Base-by-base conservation (phyloP, 2,797 vertebrate genomes). In the Microctenopoma steveboyesi region DNA sequence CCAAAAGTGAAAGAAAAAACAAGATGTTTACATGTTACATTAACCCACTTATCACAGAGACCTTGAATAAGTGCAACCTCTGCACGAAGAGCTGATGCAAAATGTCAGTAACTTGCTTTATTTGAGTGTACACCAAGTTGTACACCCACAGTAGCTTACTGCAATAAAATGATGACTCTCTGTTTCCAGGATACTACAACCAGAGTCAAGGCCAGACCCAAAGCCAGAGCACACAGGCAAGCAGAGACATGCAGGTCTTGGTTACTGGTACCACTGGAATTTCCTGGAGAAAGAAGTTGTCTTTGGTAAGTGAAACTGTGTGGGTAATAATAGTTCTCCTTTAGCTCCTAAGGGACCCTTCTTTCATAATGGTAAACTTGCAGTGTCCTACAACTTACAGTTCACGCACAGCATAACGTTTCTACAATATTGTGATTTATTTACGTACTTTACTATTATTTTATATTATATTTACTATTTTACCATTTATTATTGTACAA, bases 241-340 rank as follows among this genome's bases (percentile, higher is more conserved):
- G 81, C 65, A 37, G 22, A 1, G 74, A 77, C 80, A 88, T 85
- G 78, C 85, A 98, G 55, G 96, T 98, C 58, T 93, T 95, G 58
- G 92, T 99, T 11, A 95, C 94, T 1, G 98, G 97, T 3, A 97
- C 95, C 59, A 82, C 91, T 2, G 98, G 97, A 2, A 98, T 99
- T 62, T 95, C 94, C 73, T 98, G 96, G 96, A 95, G 96, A 76
- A 94, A 92, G 72, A 97, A 96, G 83, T 93, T 94, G 0, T 4
- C 58, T 14, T 76, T 50, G 2, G 97, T 98, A 53, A 96, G 96
- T 91, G 18, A 52, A 58, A 30, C 37, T 50, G 5, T 40, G 5
- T 49, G 11, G 25, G 28, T 4, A 47, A 37, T 4, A 52, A 40
- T 42, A 42, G 9, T 39, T 39, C 11, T 33, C 30, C 30, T 33